Evolutionary conservation across 2,113 vertebrate genomes (phyloP).

Genomic region (Hydrochoerus hydrochaeris): DNA sequence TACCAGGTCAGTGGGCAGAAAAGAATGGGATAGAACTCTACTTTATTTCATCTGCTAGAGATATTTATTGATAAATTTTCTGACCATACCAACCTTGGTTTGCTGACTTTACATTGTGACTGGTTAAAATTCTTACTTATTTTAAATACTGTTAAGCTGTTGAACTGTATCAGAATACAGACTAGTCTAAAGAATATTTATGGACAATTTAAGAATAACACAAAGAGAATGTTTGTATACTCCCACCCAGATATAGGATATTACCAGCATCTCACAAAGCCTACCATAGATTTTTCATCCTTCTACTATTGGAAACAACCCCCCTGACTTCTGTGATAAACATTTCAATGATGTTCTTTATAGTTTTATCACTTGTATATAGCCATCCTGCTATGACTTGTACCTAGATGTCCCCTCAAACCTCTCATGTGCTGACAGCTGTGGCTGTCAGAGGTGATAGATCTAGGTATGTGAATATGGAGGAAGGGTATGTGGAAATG

Average conservation of each 20-base stretch:
- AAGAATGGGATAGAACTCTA: neutral
- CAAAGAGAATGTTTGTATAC: neutral
- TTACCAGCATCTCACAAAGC: neutral
- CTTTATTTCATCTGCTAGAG: neutral
- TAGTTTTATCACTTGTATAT: neutral
- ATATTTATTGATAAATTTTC: neutral
- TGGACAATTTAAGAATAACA: neutral
- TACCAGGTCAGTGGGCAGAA: neutral
- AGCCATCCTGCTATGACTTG: neutral
- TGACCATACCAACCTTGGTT: neutral
- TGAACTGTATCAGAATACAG: neutral
- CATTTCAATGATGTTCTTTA: neutral
- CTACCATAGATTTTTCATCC: neutral
- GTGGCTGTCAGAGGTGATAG: neutral
- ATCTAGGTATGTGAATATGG: neutral
- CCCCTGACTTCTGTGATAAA: slow-evolving; percentile 2
- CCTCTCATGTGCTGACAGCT: neutral
- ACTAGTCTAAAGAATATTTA: neutral
- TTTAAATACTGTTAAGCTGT: slow-evolving; percentile 4
- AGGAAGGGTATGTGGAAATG: no score
- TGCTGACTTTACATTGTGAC: neutral
- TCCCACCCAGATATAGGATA: neutral
- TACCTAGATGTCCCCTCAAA: neutral
- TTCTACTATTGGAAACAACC: neutral
- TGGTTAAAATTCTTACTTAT: slow-evolving; percentile 16